Evolutionary conservation across 2,797 vertebrate species (phyloP), one percentile per base, ranked within the genome.

Genomic region (Discoglossus pictus): DNA sequence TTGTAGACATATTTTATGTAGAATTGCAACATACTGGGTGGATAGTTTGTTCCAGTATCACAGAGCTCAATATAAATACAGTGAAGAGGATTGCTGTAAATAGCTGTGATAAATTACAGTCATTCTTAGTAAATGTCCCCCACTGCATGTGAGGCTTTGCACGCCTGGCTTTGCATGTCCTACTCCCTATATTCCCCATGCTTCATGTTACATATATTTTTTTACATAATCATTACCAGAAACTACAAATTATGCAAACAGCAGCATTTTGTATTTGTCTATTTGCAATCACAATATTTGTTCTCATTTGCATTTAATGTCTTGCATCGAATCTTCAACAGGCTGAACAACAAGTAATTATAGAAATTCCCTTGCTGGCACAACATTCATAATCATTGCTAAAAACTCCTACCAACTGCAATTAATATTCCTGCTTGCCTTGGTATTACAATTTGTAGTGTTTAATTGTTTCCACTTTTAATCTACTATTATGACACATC

Each of bases 261-360:
- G 59, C 67, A 50, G 52, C 61, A 43, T 71, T 64, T 63, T 58
- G 68, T 71, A 42, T 71, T 58, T 44, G 61, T 71, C 60, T 71
- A 18, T 71, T 71, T 71, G 66, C 58, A 69, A 69, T 69, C 56
- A 69, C 58, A 61, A 69, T 69, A 61, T 69, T 69, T 53, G 48
- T 69, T 23, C 66, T 69, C 66, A 69, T 69, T 69, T 69, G 68
- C 68, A 71, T 71, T 63, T 63, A 71, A 71, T 58, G 53, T 43
- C 60, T 71, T 44, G 36, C 46, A 35, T 58, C 27, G 60, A 71
- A 63, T 64, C 51, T 64, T 64, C 44, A 64, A 64, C 61, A 56
- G 60, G 52, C 51, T 50, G 60, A 70, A 55, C 52, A 70, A 51
- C 53, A 47, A 64, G 52, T 71, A 71, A 71, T 71, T 71, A 71